phyloP scores from a whole-genome alignment of 2,113 vertebrate genomes.

The Trichechus manatus region DNA sequence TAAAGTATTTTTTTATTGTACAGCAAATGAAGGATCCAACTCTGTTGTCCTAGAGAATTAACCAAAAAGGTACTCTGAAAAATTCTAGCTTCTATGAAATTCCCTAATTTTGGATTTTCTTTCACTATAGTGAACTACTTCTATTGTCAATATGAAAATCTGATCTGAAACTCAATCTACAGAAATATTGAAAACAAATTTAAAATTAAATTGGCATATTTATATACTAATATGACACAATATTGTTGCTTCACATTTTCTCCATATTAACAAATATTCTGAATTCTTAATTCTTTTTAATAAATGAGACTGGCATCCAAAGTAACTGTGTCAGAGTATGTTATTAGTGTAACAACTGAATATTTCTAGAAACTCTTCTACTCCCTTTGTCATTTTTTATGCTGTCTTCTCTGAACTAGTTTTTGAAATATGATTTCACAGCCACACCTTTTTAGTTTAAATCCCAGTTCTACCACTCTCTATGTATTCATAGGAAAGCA shows the following conservation, averaged over 20 bases:
- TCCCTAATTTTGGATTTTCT: conserved; percentile 32
- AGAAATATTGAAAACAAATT: conserved; percentile 36
- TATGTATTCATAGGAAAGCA: background rate
- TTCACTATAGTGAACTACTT: conserved; percentile 30
- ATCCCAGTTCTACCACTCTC: background rate
- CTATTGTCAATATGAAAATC: conserved; percentile 34
- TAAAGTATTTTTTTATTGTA: conserved; percentile 47
- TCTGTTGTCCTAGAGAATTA: background rate
- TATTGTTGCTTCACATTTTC: conserved; percentile 49
- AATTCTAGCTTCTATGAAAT: conserved; percentile 4
- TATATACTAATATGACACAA: conserved; percentile 8
- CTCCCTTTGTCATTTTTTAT: background rate
- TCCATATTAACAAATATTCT: conserved; percentile 54
- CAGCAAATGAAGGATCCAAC: conserved; percentile 7
- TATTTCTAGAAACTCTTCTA: background rate
- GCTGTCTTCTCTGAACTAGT: conserved; percentile 14
- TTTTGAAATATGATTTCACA: background rate
- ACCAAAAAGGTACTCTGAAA: background rate
- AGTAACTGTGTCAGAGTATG: conserved; percentile 41
- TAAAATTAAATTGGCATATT: conserved; percentile 42
- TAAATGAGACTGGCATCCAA: conserved; percentile 69
- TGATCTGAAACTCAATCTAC: conserved; percentile 6
- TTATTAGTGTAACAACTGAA: background rate
- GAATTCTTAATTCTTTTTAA: conserved; percentile 69
- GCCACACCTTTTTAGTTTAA: background rate